Conservation (phyloP, 2,888 invertebrate genomes). For the Zygothrica quintamaculata region DNA sequence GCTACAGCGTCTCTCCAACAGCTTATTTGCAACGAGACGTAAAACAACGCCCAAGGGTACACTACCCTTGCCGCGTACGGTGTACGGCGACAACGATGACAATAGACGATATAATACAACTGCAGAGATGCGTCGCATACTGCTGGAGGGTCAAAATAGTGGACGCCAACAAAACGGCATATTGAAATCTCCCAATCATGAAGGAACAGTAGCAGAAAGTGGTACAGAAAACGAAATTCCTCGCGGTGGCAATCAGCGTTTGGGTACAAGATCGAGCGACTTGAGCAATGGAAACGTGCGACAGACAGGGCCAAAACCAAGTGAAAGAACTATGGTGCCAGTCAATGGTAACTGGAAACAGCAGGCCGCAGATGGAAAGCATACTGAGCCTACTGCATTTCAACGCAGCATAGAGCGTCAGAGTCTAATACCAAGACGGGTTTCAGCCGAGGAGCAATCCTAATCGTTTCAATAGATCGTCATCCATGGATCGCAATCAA, state of each 20-base stretch:
- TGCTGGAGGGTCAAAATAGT: slow-evolving; percentile 81
- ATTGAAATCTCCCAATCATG: neutral
- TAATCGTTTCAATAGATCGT: slow-evolving; percentile 71
- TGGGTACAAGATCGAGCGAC: slow-evolving; percentile 40
- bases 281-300: slow-evolving; percentile 70
- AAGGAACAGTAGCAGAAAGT: neutral
- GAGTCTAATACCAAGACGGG: slow-evolving; percentile 77
- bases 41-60: slow-evolving; percentile 82
- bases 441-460: slow-evolving; percentile 52
- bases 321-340: slow-evolving; percentile 27
- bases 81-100: slow-evolving; percentile 54
- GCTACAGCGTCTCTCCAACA: slow-evolving; percentile 82
- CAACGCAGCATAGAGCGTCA: slow-evolving; percentile 75
- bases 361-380: neutral
- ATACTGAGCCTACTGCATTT: slow-evolving; percentile 32
- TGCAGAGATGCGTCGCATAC: slow-evolving; percentile 77
- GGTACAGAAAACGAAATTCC: slow-evolving; percentile 25
- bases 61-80: slow-evolving; percentile 67
- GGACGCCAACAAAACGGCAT: slow-evolving; percentile 25
- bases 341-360: neutral
- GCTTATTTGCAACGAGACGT: slow-evolving; percentile 82
- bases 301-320: slow-evolving; percentile 78
- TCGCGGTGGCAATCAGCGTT: slow-evolving; percentile 35
- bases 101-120: slow-evolving; percentile 40
- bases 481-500: slow-evolving; percentile 82